Percentiles rank a stretch among this genome's conserved stretches.
Conservation (phyloP, 1,140 invertebrate genomes). For the Geopemphigus sp. region DNA sequence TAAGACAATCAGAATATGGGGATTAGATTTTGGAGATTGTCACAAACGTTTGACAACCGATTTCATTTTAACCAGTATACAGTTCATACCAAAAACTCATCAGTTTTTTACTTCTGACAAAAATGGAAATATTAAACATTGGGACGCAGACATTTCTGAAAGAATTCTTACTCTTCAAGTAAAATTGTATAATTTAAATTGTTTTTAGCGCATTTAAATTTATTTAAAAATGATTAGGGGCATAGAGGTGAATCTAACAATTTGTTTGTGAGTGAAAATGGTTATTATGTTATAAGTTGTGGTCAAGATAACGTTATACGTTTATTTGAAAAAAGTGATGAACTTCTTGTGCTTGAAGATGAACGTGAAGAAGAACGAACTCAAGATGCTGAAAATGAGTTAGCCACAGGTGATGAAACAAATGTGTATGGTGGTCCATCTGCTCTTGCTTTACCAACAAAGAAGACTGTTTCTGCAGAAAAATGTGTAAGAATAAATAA, state of each 20-base stretch:
- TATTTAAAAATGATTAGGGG: too few species aligned
- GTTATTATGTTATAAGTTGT: slow-evolving; percentile 74
- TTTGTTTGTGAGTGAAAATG: slow-evolving; percentile 77
- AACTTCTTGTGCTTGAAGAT: slow-evolving; percentile 89
- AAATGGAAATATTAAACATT: slow-evolving; percentile 92
- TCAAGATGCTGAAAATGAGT: slow-evolving; percentile 66
- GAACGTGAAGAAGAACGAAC: slow-evolving; percentile 81
- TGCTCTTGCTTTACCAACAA: slow-evolving; percentile 77
- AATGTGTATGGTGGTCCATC: slow-evolving; percentile 65
- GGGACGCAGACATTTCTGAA: slow-evolving; percentile 93
- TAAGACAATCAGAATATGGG: slow-evolving; percentile 96
- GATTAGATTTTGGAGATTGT: slow-evolving; percentile 97
- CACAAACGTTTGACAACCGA: slow-evolving; percentile 85
- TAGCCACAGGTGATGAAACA: slow-evolving; percentile 70
- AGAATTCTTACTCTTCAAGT: slow-evolving; percentile 88
- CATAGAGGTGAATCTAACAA: slow-evolving; percentile 77
- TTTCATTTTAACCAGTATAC: slow-evolving; percentile 83
- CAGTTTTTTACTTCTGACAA: slow-evolving; percentile 90
- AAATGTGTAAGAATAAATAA: slow-evolving; percentile 68
- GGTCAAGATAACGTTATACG: slow-evolving; percentile 88
- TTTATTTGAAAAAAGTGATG: slow-evolving; percentile 81
- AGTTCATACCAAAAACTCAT: slow-evolving; percentile 88
- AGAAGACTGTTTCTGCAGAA: slow-evolving; percentile 87
- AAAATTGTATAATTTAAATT: slow-evolving; percentile 53
- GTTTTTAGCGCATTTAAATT: slow-evolving; percentile 41